phyloP scores from a whole-genome alignment of 2,113 vertebrate species.

The Hemichromis elongatus region DNA sequence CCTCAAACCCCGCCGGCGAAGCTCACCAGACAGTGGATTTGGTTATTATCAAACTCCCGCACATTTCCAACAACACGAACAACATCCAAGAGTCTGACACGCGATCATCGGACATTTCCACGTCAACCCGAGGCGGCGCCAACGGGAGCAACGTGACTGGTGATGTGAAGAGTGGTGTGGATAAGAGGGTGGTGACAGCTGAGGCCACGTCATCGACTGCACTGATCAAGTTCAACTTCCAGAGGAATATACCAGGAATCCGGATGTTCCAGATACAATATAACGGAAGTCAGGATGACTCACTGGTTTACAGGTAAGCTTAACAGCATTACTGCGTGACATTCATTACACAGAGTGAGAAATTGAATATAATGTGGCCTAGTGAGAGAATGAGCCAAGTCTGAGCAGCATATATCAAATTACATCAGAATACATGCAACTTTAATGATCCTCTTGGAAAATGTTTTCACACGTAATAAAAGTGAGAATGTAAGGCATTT shows the following conservation, averaged over 20 bases:
- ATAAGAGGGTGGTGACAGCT: slow-evolving; percentile 89
- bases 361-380: neutral
- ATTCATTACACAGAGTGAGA: neutral
- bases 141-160: slow-evolving; percentile 88
- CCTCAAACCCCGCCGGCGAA: slow-evolving; percentile 95
- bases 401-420: neutral
- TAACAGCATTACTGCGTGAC: neutral
- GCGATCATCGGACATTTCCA: slow-evolving; percentile 95
- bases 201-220: slow-evolving; percentile 95
- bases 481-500: neutral
- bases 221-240: slow-evolving; percentile 97
- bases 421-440: slow-evolving; percentile 19
- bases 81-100: slow-evolving; percentile 96
- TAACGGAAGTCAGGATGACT: slow-evolving; percentile 97
- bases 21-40: slow-evolving; percentile 89
- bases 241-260: slow-evolving; percentile 97
- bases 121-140: slow-evolving; percentile 89
- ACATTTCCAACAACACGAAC: slow-evolving; percentile 95
- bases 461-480: neutral
- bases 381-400: neutral
- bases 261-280: slow-evolving; percentile 99
- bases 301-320: slow-evolving; percentile 97
- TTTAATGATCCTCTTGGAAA: slow-evolving; percentile 25
- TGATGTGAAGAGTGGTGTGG: slow-evolving; percentile 85
- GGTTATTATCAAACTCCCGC: slow-evolving; percentile 94